phyloP scores from a whole-genome alignment of 2,797 vertebrate species.

The Chrysocyon brachyurus region DNA sequence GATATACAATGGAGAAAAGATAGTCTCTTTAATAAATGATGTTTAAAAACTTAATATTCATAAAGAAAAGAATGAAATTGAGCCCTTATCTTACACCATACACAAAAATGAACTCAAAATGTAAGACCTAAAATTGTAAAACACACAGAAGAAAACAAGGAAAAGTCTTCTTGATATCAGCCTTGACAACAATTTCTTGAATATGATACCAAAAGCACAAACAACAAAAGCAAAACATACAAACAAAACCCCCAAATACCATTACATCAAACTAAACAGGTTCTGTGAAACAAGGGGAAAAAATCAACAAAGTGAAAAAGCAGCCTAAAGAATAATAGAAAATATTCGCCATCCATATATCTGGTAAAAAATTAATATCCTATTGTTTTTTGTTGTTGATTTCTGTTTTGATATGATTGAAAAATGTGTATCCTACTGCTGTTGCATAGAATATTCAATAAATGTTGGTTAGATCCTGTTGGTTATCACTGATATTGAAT shows the following conservation, averaged over 20 bases:
- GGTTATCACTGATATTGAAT: background rate
- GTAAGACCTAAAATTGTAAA: too few species aligned
- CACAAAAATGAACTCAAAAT: too few species aligned
- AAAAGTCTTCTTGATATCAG: too few species aligned
- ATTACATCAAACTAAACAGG: background rate
- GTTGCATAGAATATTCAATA: background rate
- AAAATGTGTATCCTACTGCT: background rate
- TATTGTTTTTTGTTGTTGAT: background rate
- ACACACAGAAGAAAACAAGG: too few species aligned
- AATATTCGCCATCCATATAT: background rate
- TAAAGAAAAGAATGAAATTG: too few species aligned
- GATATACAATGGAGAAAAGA: too few species aligned
- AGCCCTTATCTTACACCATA: too few species aligned
- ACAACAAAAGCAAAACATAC: background rate
- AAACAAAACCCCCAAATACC: background rate
- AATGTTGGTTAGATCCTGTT: background rate
- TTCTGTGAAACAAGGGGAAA: background rate
- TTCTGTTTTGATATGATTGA: background rate
- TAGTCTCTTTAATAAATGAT: too few species aligned
- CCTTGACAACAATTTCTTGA: too few species aligned
- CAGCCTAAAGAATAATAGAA: background rate
- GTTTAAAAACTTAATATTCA: too few species aligned
- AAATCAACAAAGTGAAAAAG: background rate
- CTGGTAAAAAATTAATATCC: background rate
- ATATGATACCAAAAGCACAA: too few species aligned